phyloP scores from a whole-genome alignment of 1,140 invertebrate genomes.

The fruit fly (Drosophila melanogaster) region Release_6_plus_ISO1_MT NT_033777.3:29365001-29365500 shows the following conservation, averaged over 20 bases:
- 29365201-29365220: conserved; percentile 19
- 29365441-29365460: conserved; percentile 1
- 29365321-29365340: conserved; percentile 83
- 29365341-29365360: conserved; percentile 83
- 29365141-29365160: conserved; percentile 44
- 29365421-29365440: conserved; percentile 6
- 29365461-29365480: too few relatives aligned
- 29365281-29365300: neutral
- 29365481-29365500: neutral
- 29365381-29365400: conserved; percentile 45
- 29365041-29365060: conserved; percentile 82
- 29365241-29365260: conserved; percentile 62
- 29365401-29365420: conserved; percentile 33
- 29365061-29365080: conserved; percentile 78
- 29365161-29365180: conserved; percentile 35
- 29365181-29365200: conserved; percentile 1
- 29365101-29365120: conserved; percentile 49
- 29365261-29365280: neutral
- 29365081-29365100: conserved; percentile 63
- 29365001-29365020: conserved; percentile 23
- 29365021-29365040: conserved; percentile 78
- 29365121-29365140: conserved; percentile 63
- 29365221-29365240: conserved; percentile 79
- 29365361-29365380: conserved; percentile 68
- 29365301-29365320: conserved; percentile 49